Evolutionary conservation across 1,140 invertebrate species (phyloP).

Genomic region (Triops longicaudatus): DNA sequence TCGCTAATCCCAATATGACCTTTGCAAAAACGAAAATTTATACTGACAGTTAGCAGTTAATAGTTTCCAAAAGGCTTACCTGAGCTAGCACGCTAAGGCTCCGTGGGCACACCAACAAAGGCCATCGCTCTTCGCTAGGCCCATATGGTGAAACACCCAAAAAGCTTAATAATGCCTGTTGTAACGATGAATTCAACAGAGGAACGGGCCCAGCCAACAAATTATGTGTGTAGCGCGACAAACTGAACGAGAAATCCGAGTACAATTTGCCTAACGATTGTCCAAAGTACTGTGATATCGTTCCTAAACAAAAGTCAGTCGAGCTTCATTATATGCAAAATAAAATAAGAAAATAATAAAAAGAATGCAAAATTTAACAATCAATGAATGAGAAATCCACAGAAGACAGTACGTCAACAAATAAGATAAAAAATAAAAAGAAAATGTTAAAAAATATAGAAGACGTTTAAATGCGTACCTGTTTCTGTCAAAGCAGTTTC

Average conservation of each 20-base stretch:
- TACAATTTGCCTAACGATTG: conserved; percentile 59
- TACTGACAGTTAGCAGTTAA: neutral
- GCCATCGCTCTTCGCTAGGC: conserved; percentile 54
- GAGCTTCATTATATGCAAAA: conserved; percentile 25
- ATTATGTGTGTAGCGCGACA: conserved; percentile 76
- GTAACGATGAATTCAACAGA: conserved; percentile 52
- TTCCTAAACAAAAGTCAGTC: conserved; percentile 45
- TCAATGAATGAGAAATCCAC: no score
- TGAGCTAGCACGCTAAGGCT: conserved; percentile 72
- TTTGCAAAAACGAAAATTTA: neutral
- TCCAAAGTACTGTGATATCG: conserved; percentile 63
- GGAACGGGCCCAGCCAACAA: conserved; percentile 58
- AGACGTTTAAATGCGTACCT: conserved; percentile 44
- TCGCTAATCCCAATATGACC: neutral
- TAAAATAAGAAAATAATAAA: conserved; percentile 25
- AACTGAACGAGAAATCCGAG: conserved; percentile 62
- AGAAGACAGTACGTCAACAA: neutral
- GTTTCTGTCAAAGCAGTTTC: conserved; percentile 71
- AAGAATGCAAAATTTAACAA: no score
- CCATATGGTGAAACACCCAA: conserved; percentile 66
- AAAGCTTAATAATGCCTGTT: conserved; percentile 62
- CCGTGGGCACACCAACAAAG: conserved; percentile 72
- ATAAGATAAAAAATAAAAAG: conserved; percentile 30
- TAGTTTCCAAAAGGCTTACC: conserved; percentile 36
- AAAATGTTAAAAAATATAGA: no score